Evolutionary conservation across 2,113 vertebrate genomes (phyloP), one percentile per base, ranked within the genome.

Genomic region (Phylloscopus trochiloides): DNA sequence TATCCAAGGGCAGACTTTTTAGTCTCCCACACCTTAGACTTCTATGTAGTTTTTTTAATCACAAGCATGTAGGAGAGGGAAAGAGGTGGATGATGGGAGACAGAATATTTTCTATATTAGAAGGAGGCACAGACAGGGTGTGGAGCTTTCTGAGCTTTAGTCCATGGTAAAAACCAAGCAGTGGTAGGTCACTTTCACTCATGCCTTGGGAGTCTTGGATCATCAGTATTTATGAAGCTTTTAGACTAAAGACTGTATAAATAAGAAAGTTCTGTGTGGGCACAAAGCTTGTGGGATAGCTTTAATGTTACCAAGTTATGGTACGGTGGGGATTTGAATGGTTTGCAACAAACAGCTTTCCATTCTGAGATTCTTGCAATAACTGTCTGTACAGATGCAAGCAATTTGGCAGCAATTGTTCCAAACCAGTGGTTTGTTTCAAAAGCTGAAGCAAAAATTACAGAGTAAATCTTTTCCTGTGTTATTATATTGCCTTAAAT

Each of bases 401-500:
- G 85, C 90, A 95, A 75, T 95, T 92, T 90, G 70, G 86, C 90
- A 86, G 82, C 78, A 92, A 62, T 88, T 92, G 86, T 94, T 97
- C 82, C 86, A 96, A 94, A 88, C 82, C 82, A 94, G 59, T 96
- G 91, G 79, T 92, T 96, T 93, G 78, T 92, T 95, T 90, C 82
- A 90, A 83, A 94, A 96, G 80, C 66, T 29, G 82, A 93, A 73
- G 63, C 75, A 93, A 85, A 95, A 96, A 96, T 94, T 90, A 88
- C 9, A 94, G 71, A 80, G 67, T 90, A 86, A 80, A 88, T 83
- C 16, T 57, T 83, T 58, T 86, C 54, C 72, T 88, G 19, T 5
- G 2, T 87, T 88, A 87, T 94, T 94, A 86, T 90, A 80, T 74
- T 86, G 75, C 65, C 51, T 88, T 93, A 88, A 90, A 92, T 96